phyloP scores from a whole-genome alignment of 2,797 vertebrate genomes.

The Chloroceryle inda region DNA sequence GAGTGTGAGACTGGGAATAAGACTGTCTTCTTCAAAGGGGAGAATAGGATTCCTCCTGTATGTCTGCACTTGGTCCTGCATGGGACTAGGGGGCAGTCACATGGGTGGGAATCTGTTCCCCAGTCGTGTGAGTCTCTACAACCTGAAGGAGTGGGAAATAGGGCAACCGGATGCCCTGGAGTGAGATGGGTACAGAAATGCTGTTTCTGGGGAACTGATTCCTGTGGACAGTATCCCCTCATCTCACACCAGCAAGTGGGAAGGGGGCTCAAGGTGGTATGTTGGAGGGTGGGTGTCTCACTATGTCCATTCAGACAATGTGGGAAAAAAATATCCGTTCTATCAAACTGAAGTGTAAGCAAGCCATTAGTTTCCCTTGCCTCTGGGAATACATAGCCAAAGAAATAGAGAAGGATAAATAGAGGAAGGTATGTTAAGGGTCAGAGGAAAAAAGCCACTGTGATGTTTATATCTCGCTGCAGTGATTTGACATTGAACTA shows the following conservation, averaged over 20 bases:
- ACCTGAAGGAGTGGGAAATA: neutral
- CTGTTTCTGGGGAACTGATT: neutral
- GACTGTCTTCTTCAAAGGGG: neutral
- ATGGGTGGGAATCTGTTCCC: neutral
- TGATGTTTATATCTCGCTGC: neutral
- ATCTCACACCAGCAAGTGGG: accelerated
- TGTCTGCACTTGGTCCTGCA: neutral
- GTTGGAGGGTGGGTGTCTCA: neutral
- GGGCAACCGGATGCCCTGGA: neutral
- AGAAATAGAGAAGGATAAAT: neutral
- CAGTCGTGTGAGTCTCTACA: neutral
- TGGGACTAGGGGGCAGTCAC: accelerated
- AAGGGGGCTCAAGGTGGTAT: accelerated
- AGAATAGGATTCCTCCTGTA: neutral
- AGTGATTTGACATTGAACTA: neutral
- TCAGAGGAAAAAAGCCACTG: neutral
- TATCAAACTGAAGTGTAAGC: neutral
- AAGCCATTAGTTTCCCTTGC: neutral
- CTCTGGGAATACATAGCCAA: neutral
- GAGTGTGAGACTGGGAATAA: neutral
- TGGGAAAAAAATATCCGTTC: neutral
- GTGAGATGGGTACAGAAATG: neutral
- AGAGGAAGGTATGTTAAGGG: neutral
- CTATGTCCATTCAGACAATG: neutral
- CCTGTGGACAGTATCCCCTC: neutral